A percentile compares a stretch with the other conserved stretches of the same genome.
phyloP scores from a whole-genome alignment of 2,888 invertebrate genomes.

The Drosophila leonis region DNA sequence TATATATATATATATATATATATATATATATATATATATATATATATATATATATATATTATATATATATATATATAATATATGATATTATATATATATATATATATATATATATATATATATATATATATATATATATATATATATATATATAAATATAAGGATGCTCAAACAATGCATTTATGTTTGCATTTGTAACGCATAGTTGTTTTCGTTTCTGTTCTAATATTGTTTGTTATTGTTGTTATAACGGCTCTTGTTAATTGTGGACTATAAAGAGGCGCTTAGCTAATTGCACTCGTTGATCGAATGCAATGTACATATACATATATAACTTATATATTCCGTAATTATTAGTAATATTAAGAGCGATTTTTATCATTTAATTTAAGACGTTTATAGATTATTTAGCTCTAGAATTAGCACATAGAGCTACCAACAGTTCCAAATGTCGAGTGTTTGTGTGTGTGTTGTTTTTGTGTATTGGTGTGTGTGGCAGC shows the following conservation, averaged over 20 bases:
- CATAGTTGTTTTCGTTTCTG: slow-evolving; percentile 41
- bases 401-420: slow-evolving; percentile 43
- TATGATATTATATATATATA: slow-evolving; percentile 16
- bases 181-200: slow-evolving; percentile 44
- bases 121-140: slow-evolving; percentile 24
- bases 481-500: slow-evolving; percentile 24
- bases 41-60: slow-evolving; percentile 29
- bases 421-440: slow-evolving; percentile 50
- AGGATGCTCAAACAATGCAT: slow-evolving; percentile 49
- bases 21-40: slow-evolving; percentile 69
- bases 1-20: slow-evolving; percentile 18
- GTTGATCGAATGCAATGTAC: slow-evolving; percentile 57
- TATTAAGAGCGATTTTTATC: slow-evolving; percentile 71
- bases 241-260: slow-evolving; percentile 39
- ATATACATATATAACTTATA: slow-evolving; percentile 54
- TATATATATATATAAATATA: slow-evolving; percentile 31
- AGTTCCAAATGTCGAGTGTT: slow-evolving; percentile 41
- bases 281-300: slow-evolving; percentile 63
- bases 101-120: slow-evolving; percentile 69
- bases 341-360: slow-evolving; percentile 78
- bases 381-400: slow-evolving; percentile 53
- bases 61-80: no score
- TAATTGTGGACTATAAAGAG: slow-evolving; percentile 60
- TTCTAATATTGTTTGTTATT: slow-evolving; percentile 44
- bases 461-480: slow-evolving; percentile 9